phyloP scores from a whole-genome alignment of 1,140 invertebrate species.

The Penaeus chinensis region DNA sequence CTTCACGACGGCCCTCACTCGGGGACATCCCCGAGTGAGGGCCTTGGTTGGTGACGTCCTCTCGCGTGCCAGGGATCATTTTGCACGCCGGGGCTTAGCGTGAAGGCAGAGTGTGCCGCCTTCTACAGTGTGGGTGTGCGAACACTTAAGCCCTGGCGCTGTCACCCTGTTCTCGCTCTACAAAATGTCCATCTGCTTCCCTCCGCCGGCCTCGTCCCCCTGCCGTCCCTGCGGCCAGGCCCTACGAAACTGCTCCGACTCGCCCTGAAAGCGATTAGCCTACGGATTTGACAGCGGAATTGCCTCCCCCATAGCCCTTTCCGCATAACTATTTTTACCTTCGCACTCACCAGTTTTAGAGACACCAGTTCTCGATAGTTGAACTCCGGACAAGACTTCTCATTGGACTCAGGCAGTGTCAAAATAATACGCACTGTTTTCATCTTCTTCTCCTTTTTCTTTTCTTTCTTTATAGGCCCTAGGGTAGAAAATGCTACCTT shows the following conservation, averaged over 20 bases:
- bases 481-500: conserved; percentile 56
- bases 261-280: background rate
- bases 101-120: conserved; percentile 7
- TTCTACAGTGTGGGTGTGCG: conserved; percentile 8
- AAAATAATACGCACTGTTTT: conserved; percentile 54
- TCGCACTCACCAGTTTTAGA: conserved; percentile 50
- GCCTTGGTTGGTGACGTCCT: background rate
- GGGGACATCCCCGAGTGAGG: conserved; percentile 52
- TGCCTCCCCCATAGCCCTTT: background rate
- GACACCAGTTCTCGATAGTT: conserved; percentile 59
- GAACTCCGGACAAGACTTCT: conserved; percentile 59
- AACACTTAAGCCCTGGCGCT: conserved; percentile 40
- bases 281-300: background rate
- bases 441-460: conserved; percentile 45
- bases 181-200: conserved; percentile 59
- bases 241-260: background rate
- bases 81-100: background rate
- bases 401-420: conserved; percentile 57
- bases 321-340: background rate
- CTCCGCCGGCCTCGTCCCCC: conserved; percentile 39
- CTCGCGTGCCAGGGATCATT: background rate
- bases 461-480: conserved; percentile 49
- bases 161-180: conserved; percentile 48
- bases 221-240: background rate
- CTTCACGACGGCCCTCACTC: conserved; percentile 33